Evolutionary conservation across 1,140 invertebrate species (phyloP).

Genomic region (Bombus waltoni): DNA sequence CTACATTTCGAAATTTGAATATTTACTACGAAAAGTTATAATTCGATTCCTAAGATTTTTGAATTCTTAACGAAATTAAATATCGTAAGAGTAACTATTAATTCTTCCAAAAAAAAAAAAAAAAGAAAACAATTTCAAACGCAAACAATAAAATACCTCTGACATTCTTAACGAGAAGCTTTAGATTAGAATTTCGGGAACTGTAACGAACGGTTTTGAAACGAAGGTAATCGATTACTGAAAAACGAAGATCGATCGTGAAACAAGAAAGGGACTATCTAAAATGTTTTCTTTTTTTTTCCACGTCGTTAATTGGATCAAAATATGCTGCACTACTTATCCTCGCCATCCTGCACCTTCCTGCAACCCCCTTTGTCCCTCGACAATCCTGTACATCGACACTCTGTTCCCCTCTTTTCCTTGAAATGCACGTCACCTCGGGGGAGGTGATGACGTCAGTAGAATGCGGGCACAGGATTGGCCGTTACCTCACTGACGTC

Average conservation of each 20-base stretch:
- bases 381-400: conserved; percentile 59
- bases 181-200: not conserved
- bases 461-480: conserved; percentile 75
- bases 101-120: too few relatives aligned
- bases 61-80: not conserved
- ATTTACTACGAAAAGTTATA: too few relatives aligned
- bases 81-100: not conserved
- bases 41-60: not conserved
- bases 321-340: conserved; percentile 73
- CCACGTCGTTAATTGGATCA: conserved; percentile 78
- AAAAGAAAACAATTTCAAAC: too few relatives aligned
- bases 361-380: conserved; percentile 48
- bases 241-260: not conserved
- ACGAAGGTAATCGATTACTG: not conserved
- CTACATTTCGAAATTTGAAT: not conserved
- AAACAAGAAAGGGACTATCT: not conserved
- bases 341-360: conserved; percentile 67
- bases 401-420: conserved; percentile 66
- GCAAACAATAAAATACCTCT: not conserved
- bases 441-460: conserved; percentile 79
- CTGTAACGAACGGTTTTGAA: not conserved
- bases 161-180: not conserved
- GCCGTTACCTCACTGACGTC: conserved; percentile 77
- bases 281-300: not conserved
- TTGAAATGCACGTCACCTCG: conserved; percentile 78